Evolutionary conservation across 2,888 invertebrate genomes (phyloP).

Genomic region (Hirtodrosophila cameraria): DNA sequence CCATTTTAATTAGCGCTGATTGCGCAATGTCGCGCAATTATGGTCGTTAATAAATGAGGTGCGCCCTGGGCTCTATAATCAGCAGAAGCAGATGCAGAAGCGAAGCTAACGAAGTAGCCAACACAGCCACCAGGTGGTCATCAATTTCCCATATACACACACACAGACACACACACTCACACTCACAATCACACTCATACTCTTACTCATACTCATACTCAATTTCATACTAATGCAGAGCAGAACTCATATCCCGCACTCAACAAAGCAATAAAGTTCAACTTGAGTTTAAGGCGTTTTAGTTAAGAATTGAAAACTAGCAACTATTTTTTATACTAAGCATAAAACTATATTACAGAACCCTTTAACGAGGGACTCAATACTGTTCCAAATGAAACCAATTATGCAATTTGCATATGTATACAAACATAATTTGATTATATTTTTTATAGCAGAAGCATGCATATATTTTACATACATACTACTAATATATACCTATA

Average conservation of each 20-base stretch:
- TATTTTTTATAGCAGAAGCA: constrained; percentile 32
- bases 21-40: constrained; percentile 39
- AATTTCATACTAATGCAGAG: constrained; percentile 11
- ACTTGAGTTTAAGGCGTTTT: constrained; percentile 66
- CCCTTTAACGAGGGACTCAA: constrained; percentile 16
- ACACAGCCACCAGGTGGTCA: constrained; percentile 56
- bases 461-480: constrained; percentile 6
- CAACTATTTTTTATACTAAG: not conserved
- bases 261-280: constrained; percentile 76
- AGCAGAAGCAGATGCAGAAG: constrained; percentile 53
- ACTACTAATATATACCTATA: not conserved
- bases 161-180: constrained; percentile 3
- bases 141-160: constrained; percentile 41
- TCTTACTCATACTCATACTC: constrained; percentile 2
- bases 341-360: constrained; percentile 12
- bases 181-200: constrained; percentile 16
- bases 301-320: constrained; percentile 35
- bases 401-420: constrained; percentile 20
- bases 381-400: constrained; percentile 66
- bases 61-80: constrained; percentile 14
- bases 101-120: constrained; percentile 57
- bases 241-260: constrained; percentile 52
- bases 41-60: constrained; percentile 47
- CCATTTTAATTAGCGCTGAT: constrained; percentile 66
- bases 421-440: constrained; percentile 16